Evolutionary conservation across 1,140 invertebrate genomes (phyloP).

Genomic region (Coelopa frigida): DNA sequence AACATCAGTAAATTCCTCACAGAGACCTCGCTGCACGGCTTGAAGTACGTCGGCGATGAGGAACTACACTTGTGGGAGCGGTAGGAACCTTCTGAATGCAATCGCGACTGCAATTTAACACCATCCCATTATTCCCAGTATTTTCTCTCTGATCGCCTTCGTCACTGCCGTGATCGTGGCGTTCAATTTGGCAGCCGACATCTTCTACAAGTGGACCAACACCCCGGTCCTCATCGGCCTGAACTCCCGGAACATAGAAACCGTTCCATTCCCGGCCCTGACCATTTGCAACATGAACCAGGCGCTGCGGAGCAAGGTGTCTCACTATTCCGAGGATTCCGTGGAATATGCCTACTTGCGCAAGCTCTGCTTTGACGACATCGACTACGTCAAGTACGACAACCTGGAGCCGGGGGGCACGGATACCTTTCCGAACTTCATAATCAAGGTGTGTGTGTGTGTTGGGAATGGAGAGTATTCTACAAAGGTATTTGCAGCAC

Average conservation of each 20-base stretch:
- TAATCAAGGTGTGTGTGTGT: too few species aligned
- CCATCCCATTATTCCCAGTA: slow-evolving; percentile 21
- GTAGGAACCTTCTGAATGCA: too few species aligned
- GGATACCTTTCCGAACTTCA: not conserved
- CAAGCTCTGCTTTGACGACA: slow-evolving; percentile 26
- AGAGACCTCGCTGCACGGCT: slow-evolving; percentile 59
- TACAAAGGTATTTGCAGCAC: slow-evolving; percentile 1
- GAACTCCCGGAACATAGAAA: slow-evolving; percentile 52
- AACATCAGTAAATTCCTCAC: slow-evolving; percentile 47
- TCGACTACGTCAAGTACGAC: slow-evolving; percentile 19
- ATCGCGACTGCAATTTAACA: too few species aligned
- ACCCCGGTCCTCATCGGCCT: slow-evolving; percentile 62
- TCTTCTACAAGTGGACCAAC: slow-evolving; percentile 57
- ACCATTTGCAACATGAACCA: slow-evolving; percentile 73
- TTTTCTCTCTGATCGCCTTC: slow-evolving; percentile 48
- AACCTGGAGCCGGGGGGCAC: slow-evolving; percentile 4
- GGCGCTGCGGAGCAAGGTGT: slow-evolving; percentile 50
- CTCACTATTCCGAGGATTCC: not conserved
- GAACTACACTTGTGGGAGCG: slow-evolving; percentile 56
- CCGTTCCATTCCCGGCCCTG: slow-evolving; percentile 65
- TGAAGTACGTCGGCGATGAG: slow-evolving; percentile 62
- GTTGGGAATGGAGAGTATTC: not conserved
- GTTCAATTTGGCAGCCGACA: slow-evolving; percentile 56
- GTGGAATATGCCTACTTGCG: slow-evolving; percentile 29
- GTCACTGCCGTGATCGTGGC: slow-evolving; percentile 52